A percentile compares a stretch with the other conserved stretches of the same genome.
These are phyloP conservation scores for Luscinia megarhynchos DNA, from an alignment of 2,797 vertebrate species.

Conservation along the genomic window DNA sequence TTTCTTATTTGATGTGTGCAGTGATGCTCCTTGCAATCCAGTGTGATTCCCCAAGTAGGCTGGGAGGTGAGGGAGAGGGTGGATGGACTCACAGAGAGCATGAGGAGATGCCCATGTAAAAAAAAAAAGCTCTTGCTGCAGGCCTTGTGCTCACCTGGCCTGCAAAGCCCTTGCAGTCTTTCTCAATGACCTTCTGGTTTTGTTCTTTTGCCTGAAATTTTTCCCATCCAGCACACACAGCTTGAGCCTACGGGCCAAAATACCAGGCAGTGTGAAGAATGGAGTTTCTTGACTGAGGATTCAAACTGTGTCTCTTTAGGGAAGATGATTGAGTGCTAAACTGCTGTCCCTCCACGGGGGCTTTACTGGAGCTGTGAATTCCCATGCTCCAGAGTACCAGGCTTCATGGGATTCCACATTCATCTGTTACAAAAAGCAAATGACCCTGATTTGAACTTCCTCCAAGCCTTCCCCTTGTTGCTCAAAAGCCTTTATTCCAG, in stretches of 20 bases:
- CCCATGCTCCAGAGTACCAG: background rate
- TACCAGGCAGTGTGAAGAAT: background rate
- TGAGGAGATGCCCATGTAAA: background rate
- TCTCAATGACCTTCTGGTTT: background rate
- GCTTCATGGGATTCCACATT: slow-evolving; percentile 6
- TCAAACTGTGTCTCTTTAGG: background rate
- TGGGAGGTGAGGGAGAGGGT: background rate
- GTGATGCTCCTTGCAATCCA: background rate
- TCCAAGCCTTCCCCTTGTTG: slow-evolving; percentile 20
- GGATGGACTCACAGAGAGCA: background rate
- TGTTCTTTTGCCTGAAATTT: background rate
- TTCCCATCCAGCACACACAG: background rate
- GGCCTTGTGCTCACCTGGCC: background rate
- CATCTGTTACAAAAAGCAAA: slow-evolving; percentile 14
- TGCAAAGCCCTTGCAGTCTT: background rate
- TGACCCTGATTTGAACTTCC: slow-evolving; percentile 40
- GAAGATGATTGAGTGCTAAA: background rate
- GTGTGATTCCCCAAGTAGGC: background rate
- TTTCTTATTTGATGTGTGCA: background rate
- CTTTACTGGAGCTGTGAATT: background rate
- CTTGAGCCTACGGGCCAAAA: background rate
- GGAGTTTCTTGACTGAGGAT: background rate
- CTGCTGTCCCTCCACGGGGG: background rate
- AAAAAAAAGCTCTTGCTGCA: background rate
- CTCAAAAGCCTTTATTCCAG: background rate